phyloP scores from a whole-genome alignment of 53 echinoderm and acorn worm species.

The Pentamera pediparva region DNA sequence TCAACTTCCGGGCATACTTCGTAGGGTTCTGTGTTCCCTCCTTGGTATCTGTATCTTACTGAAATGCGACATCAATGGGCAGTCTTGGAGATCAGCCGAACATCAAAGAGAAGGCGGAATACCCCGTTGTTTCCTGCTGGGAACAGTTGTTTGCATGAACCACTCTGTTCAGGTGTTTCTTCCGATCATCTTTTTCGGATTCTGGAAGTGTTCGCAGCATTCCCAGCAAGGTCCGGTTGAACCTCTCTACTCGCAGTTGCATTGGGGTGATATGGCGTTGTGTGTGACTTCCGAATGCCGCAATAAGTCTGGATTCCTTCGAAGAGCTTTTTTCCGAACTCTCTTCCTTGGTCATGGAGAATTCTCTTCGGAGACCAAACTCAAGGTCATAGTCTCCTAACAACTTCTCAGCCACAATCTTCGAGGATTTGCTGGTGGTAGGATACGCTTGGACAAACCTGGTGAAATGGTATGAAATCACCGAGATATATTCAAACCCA shows the following conservation, averaged over 20 bases:
- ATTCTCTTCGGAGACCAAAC: slow-evolving; percentile 40
- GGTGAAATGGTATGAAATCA: slow-evolving; percentile 20
- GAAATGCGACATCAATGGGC: slow-evolving; percentile 40
- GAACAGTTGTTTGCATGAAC: slow-evolving; percentile 47
- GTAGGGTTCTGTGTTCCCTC: not conserved
- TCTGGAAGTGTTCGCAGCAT: slow-evolving; percentile 21
- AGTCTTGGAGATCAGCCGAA: slow-evolving; percentile 36
- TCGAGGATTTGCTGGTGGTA: slow-evolving; percentile 45
- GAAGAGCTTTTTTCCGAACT: slow-evolving; percentile 58
- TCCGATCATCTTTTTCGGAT: slow-evolving; percentile 11
- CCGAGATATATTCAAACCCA: slow-evolving; percentile 15
- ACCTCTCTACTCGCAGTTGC: not conserved
- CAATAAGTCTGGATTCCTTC: not conserved
- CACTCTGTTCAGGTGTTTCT: not conserved
- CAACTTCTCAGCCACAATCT: slow-evolving; percentile 47
- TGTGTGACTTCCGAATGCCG: slow-evolving; percentile 21
- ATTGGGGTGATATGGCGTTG: slow-evolving; percentile 24
- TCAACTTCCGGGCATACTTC: not conserved
- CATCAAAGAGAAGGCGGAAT: slow-evolving; percentile 35
- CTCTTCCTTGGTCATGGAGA: slow-evolving; percentile 59
- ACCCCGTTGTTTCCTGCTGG: slow-evolving; percentile 43
- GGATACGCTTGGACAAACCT: slow-evolving; percentile 43
- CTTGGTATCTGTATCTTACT: not conserved
- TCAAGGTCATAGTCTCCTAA: slow-evolving; percentile 33
- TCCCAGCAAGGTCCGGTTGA: not conserved